These are phyloP conservation scores for Podargus strigoides DNA, from an alignment of 2,797 vertebrate genomes.

Conservation along the genomic window DNA sequence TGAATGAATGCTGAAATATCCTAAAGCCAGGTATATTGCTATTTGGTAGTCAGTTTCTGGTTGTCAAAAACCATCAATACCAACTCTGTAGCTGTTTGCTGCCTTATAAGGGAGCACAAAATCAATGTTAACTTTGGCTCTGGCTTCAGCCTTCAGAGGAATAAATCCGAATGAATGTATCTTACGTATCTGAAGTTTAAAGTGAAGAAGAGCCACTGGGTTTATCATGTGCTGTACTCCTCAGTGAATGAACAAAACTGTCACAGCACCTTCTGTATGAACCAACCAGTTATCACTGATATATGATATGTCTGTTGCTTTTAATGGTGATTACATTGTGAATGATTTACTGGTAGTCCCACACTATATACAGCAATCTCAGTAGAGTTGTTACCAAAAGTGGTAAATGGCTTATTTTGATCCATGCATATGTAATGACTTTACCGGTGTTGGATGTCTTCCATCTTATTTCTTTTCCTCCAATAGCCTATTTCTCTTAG, in stretches of 20 bases:
- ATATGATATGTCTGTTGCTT: background rate
- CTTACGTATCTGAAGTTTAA: background rate
- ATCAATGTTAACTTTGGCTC: background rate
- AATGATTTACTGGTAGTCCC: background rate
- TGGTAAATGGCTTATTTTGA: background rate
- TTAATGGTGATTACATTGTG: background rate
- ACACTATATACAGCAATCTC: background rate
- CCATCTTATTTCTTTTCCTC: background rate
- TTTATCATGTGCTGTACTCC: background rate
- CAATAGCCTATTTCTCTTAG: background rate
- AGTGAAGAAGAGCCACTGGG: background rate
- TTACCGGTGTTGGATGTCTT: background rate
- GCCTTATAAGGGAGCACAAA: background rate
- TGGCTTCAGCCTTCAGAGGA: background rate
- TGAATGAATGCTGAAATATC: background rate
- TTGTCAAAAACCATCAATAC: background rate
- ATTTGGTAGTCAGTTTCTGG: background rate
- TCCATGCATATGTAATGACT: fast-evolving
- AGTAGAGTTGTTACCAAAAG: background rate
- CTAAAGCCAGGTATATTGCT: background rate
- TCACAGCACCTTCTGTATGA: background rate
- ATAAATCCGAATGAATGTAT: background rate
- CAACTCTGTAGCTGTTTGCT: background rate
- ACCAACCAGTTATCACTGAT: background rate
- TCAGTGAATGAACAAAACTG: background rate